A percentile compares a stretch with the other conserved stretches of the same genome.
These are phyloP conservation scores for Teleiodes luculella DNA, from an alignment of 2,888 invertebrate species.

Conservation along the genomic window DNA sequence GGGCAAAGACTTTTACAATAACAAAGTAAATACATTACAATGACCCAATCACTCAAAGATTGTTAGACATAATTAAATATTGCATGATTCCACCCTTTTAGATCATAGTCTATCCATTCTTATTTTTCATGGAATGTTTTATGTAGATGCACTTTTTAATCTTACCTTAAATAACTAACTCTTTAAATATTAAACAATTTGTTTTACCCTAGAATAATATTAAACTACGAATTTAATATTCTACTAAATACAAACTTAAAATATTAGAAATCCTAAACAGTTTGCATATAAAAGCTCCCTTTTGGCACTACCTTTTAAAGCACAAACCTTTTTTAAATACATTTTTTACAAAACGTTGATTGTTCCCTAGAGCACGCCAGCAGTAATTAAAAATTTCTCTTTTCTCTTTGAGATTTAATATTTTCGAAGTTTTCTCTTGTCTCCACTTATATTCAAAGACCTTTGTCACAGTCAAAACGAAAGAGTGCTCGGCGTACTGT, in stretches of 20 bases:
- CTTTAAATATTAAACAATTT: neutral
- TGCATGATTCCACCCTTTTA: neutral
- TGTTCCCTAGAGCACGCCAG: neutral
- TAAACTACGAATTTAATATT: neutral
- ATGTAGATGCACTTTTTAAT: neutral
- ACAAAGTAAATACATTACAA: too few relatives aligned
- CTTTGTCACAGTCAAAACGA: neutral
- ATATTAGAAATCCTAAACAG: neutral
- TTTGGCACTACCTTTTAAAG: slow-evolving; percentile 1
- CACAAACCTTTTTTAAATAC: neutral
- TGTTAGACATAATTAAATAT: neutral
- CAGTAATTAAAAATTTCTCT: neutral
- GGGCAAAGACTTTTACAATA: too few relatives aligned
- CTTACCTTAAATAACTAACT: neutral
- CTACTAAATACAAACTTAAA: neutral
- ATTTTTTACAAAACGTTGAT: neutral
- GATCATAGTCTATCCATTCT: neutral
- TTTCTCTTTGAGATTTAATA: neutral
- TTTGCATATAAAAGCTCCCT: neutral
- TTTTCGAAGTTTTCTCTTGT: neutral
- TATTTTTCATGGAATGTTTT: neutral
- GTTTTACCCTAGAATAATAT: neutral
- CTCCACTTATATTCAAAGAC: neutral
- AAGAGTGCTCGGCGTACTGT: neutral
- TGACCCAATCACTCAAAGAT: neutral